Base-by-base conservation (phyloP, 2,888 invertebrate species). In the Rhopalosiphum nymphaeae region DNA sequence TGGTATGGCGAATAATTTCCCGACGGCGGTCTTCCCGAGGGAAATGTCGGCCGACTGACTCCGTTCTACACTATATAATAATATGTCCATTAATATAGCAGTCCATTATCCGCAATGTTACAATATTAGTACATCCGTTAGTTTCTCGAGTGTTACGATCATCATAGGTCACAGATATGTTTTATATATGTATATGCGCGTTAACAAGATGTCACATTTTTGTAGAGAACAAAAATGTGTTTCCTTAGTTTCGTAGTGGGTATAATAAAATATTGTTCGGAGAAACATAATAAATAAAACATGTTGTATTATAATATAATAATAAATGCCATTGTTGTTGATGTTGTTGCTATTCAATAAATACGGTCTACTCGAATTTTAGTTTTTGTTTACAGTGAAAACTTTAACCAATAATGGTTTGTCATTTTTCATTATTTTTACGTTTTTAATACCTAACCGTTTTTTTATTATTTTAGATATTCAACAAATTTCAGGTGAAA, bases 131-230 rank as follows among this genome's bases (percentile, higher is more conserved):
- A 21, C 78, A 36, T 36, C 78, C 36, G 1, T 53, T 4, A 2
- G 36, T 36, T 78, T 36, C 36, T 21, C 11, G 36, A 78, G 21
- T 36, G 9, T 78, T 90, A 61, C 61, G 46, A 90, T 90, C 90
- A 46, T 46, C n/a, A n/a, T 36, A 11, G 44, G 11, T 7, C 44
- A 46, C 7, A 46, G 44, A 46, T 46, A 46, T 46, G 44, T 46
- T 46, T 46, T 46, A 46, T 46, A 46, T 7, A 46, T 46, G 10
- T 44, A 57, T 29, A 61, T 16, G 16, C n/a, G 46, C 61, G 46
- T 29, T 90, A 90, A 90, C 90, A n/a, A 90, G 61, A 90, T 61
- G 11, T 29, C 67, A 67, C 46, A 67, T 67, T 67, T 61, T 26
- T 11, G 16, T 0, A 2, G 21, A n/a, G 29, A 89, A 46, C 3